Evolutionary conservation across 2,113 vertebrate genomes (phyloP), one percentile per base, ranked within the genome.

Genomic region (Varanus salvator): DNA sequence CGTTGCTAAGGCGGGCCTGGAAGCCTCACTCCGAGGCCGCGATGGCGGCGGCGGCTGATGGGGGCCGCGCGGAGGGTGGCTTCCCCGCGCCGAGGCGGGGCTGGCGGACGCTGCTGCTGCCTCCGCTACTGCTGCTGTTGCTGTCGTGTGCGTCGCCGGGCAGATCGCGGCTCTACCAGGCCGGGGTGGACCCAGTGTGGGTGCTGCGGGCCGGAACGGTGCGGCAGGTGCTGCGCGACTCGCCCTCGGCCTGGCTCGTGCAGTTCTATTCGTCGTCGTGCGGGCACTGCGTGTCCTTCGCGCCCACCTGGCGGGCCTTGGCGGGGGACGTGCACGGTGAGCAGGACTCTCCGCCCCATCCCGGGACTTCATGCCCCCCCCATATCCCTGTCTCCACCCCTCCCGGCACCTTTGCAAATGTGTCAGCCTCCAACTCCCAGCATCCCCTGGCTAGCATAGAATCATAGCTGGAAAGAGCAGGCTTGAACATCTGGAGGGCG

Each of bases 261-360:
- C 98, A 99, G 98, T 99, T 99, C 95, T 99, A 97, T 97, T 99
- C 98, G 29, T 99, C 98, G 87, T 98, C 98, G 97, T 99, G 99
- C 91, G 98, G 99, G 74, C 99, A 99, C 97, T 99, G 99, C 96
- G 94, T 98, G 96, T 98, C 98, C 96, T 99, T 98, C 96, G 99
- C 99, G 89, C 97, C 97, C 94, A 98, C 98, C 69, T 99, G 99
- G 99, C 98, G 97, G 92, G 97, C 96, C 8, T 95, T 99, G 96
- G 98, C 98, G 7, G 96, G 93, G 38, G 98, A 99, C 92, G 98
- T 99, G 80, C 97, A 96, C 97, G 99, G 99, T 99, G 95, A 95
- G 96, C 1, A 14, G 38, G 76, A 21, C 19, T 17, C 72, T n/a
- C 74, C 14, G 64, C 64, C 64, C 8, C 12, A 15, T 25, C 23